phyloP scores from a whole-genome alignment of 2,113 vertebrate species.

The Microcebus murinus region DNA sequence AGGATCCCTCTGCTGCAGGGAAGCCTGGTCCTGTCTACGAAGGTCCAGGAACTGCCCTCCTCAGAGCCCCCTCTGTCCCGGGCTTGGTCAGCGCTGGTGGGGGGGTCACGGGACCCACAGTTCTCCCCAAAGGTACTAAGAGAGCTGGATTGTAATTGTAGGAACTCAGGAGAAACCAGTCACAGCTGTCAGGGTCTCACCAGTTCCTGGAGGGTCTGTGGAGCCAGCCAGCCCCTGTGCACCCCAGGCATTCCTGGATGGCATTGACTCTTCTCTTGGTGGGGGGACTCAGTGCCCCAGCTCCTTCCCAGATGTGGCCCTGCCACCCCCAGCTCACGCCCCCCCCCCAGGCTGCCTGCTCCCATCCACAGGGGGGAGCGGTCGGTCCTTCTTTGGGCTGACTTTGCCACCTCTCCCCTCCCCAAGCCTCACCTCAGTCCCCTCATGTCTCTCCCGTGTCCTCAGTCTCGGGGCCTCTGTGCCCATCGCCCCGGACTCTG shows the following conservation, averaged over 20 bases:
- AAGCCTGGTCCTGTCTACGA: not conserved
- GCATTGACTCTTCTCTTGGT: not conserved
- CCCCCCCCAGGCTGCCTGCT: not conserved
- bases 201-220: not conserved
- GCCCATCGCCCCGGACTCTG: not conserved
- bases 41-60: not conserved
- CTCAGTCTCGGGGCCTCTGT: not conserved
- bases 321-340: not conserved
- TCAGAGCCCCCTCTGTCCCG: not conserved
- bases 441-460: fast-evolving
- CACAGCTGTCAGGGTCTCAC: not conserved
- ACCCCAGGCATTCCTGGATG: not conserved
- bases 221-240: not conserved
- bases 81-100: not conserved
- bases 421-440: not conserved
- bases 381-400: not conserved
- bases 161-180: not conserved
- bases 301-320: not conserved
- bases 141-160: not conserved
- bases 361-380: too few species aligned
- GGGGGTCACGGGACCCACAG: not conserved
- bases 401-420: not conserved
- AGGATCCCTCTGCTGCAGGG: not conserved
- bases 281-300: not conserved
- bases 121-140: not conserved